Conservation (phyloP, 1,140 invertebrate species). For the Maniola jurtina region DNA sequence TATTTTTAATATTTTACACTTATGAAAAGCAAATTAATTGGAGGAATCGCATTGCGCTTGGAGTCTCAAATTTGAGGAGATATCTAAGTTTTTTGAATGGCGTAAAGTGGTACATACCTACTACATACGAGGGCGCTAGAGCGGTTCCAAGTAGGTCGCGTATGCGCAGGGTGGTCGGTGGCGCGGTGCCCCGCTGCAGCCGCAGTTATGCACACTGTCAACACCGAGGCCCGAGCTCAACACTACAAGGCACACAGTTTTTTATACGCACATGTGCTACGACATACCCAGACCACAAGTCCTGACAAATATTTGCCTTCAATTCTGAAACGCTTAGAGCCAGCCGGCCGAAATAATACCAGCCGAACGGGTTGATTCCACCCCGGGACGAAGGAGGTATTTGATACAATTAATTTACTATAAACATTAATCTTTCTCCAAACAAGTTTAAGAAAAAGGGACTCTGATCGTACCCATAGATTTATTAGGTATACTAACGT, state of each 20-base stretch:
- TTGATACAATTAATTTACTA: too few relatives aligned
- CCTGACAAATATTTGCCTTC: slow-evolving; percentile 73
- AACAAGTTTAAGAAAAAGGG: too few relatives aligned
- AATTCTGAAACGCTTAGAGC: slow-evolving; percentile 70
- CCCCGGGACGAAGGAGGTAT: not conserved
- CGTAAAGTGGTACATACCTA: slow-evolving; percentile 34
- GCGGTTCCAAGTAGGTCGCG: not conserved
- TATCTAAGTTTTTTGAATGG: slow-evolving; percentile 53
- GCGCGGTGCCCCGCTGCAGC: slow-evolving; percentile 41
- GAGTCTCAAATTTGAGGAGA: slow-evolving; percentile 24
- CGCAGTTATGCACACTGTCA: slow-evolving; percentile 74
- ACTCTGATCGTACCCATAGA: too few relatives aligned
- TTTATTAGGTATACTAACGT: too few relatives aligned
- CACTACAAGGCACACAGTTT: slow-evolving; percentile 64
- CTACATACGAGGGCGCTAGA: slow-evolving; percentile 20
- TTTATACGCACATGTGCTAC: slow-evolving; percentile 68
- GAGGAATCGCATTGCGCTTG: too few relatives aligned
- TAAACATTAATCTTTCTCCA: too few relatives aligned
- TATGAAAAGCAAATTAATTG: too few relatives aligned
- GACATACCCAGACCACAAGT: slow-evolving; percentile 58
- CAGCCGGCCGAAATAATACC: slow-evolving; percentile 55
- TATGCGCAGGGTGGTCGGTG: slow-evolving; percentile 51
- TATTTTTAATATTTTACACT: too few relatives aligned
- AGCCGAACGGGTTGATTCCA: slow-evolving; percentile 42
- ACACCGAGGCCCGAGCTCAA: slow-evolving; percentile 43